Conservation (phyloP, 1,140 invertebrate genomes). For the Nymphalis io region DNA sequence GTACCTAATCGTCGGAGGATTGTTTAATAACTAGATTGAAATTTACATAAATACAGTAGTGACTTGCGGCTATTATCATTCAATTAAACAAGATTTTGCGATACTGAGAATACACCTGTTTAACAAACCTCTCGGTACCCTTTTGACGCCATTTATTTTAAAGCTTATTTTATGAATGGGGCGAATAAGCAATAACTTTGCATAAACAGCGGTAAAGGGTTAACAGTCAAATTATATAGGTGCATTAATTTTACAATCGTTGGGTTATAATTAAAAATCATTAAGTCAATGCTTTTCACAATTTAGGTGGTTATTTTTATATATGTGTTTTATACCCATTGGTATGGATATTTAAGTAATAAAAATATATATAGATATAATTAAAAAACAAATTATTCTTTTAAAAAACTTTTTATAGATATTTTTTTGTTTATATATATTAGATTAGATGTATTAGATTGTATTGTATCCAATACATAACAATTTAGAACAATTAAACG, state of each 20-base stretch:
- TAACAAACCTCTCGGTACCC: constrained; percentile 14
- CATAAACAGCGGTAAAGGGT: constrained; percentile 20
- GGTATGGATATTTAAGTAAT: too few relatives aligned
- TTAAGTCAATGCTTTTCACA: background rate
- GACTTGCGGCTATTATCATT: constrained; percentile 77
- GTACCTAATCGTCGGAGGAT: constrained; percentile 59
- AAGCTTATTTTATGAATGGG: constrained; percentile 28
- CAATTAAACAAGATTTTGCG: constrained; percentile 67
- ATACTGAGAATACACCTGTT: constrained; percentile 27
- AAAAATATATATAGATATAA: too few relatives aligned
- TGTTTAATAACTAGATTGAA: constrained; percentile 69
- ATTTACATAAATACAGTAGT: constrained; percentile 74
- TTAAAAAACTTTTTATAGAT: too few relatives aligned
- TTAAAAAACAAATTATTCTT: too few relatives aligned
- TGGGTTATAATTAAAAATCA: constrained; percentile 14
- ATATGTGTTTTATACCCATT: too few relatives aligned
- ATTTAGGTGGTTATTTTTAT: background rate
- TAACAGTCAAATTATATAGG: constrained; percentile 18
- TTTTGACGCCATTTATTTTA: constrained; percentile 33
- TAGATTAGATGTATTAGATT: too few relatives aligned
- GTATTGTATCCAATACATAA: too few relatives aligned
- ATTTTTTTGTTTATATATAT: too few relatives aligned
- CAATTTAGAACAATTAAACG: too few relatives aligned
- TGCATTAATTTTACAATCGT: constrained; percentile 7
- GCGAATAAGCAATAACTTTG: constrained; percentile 26